These are phyloP conservation scores for Ectropis grisescens DNA, from an alignment of 1,140 invertebrate species.

Conservation along the genomic window DNA sequence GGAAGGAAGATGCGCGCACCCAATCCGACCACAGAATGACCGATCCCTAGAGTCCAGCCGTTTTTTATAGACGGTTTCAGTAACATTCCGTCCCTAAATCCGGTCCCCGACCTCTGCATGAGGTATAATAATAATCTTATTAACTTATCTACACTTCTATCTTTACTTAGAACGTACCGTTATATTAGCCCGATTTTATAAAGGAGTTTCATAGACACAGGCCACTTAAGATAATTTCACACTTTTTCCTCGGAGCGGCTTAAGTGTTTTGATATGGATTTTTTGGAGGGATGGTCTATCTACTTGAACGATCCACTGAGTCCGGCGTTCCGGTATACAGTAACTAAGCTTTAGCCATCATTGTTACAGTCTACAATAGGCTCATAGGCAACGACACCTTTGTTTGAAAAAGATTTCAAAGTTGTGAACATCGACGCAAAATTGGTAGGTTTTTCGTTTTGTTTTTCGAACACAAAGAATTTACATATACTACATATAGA, in stretches of 20 bases:
- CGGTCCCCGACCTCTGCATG: slow-evolving; percentile 47
- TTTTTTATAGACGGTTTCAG: slow-evolving; percentile 65
- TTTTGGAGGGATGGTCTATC: slow-evolving; percentile 16
- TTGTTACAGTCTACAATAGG: too few relatives aligned
- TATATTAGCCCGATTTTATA: slow-evolving; percentile 55
- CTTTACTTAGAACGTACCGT: slow-evolving; percentile 65
- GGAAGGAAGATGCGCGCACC: slow-evolving; percentile 46
- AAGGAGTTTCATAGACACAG: slow-evolving; percentile 44
- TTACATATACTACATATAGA: too few relatives aligned
- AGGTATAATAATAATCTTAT: slow-evolving; percentile 67
- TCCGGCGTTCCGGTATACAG: slow-evolving; percentile 1
- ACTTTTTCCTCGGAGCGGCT: slow-evolving; percentile 38
- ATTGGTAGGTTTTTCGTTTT: too few relatives aligned
- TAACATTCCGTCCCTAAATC: slow-evolving; percentile 60
- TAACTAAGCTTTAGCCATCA: too few relatives aligned
- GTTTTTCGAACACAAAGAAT: too few relatives aligned
- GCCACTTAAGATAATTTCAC: slow-evolving; percentile 63
- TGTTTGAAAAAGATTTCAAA: too few relatives aligned
- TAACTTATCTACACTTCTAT: slow-evolving; percentile 65
- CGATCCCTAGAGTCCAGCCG: slow-evolving; percentile 43
- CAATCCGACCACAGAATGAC: slow-evolving; percentile 49
- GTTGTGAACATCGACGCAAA: too few relatives aligned
- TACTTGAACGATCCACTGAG: slow-evolving; percentile 5
- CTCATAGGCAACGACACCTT: too few relatives aligned
- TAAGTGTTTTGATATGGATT: slow-evolving; percentile 45